Conservation (phyloP, 2,888 invertebrate species). For the Scotopteryx bipunctaria region DNA sequence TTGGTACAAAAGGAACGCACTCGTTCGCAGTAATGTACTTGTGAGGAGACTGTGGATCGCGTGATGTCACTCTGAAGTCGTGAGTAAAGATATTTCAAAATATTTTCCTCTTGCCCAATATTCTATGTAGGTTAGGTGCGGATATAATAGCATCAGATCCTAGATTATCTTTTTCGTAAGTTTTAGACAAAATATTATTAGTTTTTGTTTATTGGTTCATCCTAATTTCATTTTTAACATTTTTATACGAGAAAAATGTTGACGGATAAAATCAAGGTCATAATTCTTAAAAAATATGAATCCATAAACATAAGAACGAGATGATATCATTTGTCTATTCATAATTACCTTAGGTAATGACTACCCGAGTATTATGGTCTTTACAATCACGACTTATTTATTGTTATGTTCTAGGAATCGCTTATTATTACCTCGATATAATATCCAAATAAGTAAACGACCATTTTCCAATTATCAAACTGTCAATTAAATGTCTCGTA, state of each 20-base stretch:
- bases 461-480: constrained; percentile 14
- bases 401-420: constrained; percentile 2
- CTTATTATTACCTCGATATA: constrained; percentile 1
- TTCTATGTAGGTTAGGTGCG: not conserved
- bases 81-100: constrained; percentile 24
- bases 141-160: too few relatives aligned
- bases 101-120: constrained; percentile 7
- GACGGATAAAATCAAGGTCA: too few relatives aligned
- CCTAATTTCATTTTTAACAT: too few relatives aligned
- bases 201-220: too few relatives aligned
- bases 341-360: constrained; percentile 5
- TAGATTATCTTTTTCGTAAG: too few relatives aligned
- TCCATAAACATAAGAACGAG: not conserved
- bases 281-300: not conserved
- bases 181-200: too few relatives aligned
- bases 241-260: too few relatives aligned
- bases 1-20: constrained; percentile 56
- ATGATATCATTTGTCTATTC: constrained; percentile 15
- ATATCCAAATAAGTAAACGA: not conserved
- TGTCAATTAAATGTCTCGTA: constrained; percentile 10
- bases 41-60: constrained; percentile 39
- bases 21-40: constrained; percentile 45
- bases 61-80: constrained; percentile 29
- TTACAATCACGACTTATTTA: not conserved
- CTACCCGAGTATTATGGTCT: not conserved